Base-by-base conservation (phyloP, 92 coral and sea anemone species). In the Palythoa grandiflora region DNA sequence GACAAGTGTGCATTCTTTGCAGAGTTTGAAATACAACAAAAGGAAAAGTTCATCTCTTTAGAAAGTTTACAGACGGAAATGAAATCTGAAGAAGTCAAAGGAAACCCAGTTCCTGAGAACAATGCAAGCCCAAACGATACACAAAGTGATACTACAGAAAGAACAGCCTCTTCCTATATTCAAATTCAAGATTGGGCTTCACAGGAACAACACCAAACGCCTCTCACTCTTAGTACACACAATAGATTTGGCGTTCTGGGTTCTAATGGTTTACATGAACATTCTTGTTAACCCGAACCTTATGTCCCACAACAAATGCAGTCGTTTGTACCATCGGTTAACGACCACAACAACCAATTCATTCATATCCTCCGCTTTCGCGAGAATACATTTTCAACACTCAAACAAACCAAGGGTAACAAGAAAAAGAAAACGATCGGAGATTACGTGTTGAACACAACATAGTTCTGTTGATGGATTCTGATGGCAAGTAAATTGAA, bases 401-500 rank as follows among this genome's bases (percentile, higher is more conserved):
- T 61, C 20, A 61, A 61, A 61, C 68, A 61, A 61, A 61, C 68
- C 68, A 61, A 61, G 20, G 19, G 6, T 28, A 15, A 71, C 50
- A 71, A 71, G 47, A 71, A 71, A 21, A 36, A 36, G 17, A 37
- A 71, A 35, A 48, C 47, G 75, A 36, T 71, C 40, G 37, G 5
- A 17, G n/a, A 61, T 61, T 61, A 15, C 68, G n/a, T 16, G 68
- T 16, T 40, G 54, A 19, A 28, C 80, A 15, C 12, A 75, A 75
- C 68, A 63, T 76, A 36, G 38, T 76, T 2, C 74, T 84, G n/a
- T 81, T 89, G 11, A 85, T 61, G 17, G 87, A 84, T 39, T 89
- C 92, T 12, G 85, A 89, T 50, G 89, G 92, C 3, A 89, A 89
- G 50, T 89, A 75, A 12, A 77, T 89, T 35, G 80, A 89, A 61